Evolutionary conservation across 2,888 invertebrate genomes (phyloP), one percentile per base, ranked within the genome.

Genomic region (Amphipoea oculea): DNA sequence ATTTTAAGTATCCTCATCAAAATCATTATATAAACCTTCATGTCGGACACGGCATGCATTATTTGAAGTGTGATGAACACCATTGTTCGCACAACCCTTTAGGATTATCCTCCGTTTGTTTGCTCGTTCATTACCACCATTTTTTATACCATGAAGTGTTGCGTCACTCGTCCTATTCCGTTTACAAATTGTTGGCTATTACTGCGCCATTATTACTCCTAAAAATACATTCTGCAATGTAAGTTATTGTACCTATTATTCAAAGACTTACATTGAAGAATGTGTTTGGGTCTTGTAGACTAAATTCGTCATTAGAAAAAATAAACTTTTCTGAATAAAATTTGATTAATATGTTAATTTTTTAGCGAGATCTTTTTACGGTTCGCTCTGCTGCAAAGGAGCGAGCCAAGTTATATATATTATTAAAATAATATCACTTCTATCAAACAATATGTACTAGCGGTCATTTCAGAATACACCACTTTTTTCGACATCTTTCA

Each of bases 51-150:
- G 45, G 29, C 66, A 48, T 69, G 48, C 66, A 65, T 76, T 57
- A 82, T 78, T 62, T 75, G 86, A 73, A 83, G 63, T 73, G 60
- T 78, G 63, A 76, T 67, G 63, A 67, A 76, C 75, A 54, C 63
- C 63, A 78, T 76, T 86, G 62, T 82, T 68, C 62, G 9, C n/a
- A 14, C 45, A 73, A 67, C 69, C 78, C 72, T 70, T 83, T 48
- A 78, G 75, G 73, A 78, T 86, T 75, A 86, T 36, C 29, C 6
- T 29, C 45, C 45, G 54, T 67, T 70, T 63, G 51, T 51, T 76
- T 17, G n/a, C 7, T 54, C 66, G 20, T 73, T 73, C 40, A 69
- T 66, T 63, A 45, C 0, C 17, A 40, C 6, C 73, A 63, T 68
- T 76, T 76, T 62, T 51, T 76, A 75, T 81, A 60, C 36, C 63